Evolutionary conservation across 2,888 invertebrate genomes (phyloP), one percentile per base, ranked within the genome.

Genomic region (Opisthograptis luteolata): DNA sequence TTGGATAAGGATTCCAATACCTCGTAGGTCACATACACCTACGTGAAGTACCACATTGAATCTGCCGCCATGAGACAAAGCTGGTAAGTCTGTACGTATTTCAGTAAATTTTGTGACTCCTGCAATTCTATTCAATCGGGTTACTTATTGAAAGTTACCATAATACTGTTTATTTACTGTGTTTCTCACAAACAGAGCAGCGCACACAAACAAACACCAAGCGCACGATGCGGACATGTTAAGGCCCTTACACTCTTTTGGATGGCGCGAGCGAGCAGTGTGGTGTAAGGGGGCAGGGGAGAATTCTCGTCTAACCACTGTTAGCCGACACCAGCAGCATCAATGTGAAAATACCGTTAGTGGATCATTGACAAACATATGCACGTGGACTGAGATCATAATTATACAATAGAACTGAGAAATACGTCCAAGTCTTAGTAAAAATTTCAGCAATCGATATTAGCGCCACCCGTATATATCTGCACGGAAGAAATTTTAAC

Each of bases 241-340:
- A 76, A 77, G 72, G 68, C 73, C 87, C 94, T 94, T 94, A 94
- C 94, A 92, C 92, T 93, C 86, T 92, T 92, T 77, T 93, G 92
- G 75, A 93, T 92, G 84, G 94, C 94, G 84, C 93, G 92, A 83
- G 93, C 92, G 84, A 94, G 93, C 84, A 93, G 92, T 83, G 93
- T 93, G 78, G 93, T 92, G 87, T 93, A 93, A 76, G 91, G 91
- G 70, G 94, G 94, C 76, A 93, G 91, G 64, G 93, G 92, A 64
- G 94, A 93, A 89, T 95, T 94, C 87, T 95, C 94, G 82, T 94
- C 95, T 92, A 95, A 91, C 95, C 95, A 95, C 94, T 94, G 87
- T 87, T 87, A 87, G 81, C 79, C 77, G 68, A 71, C 84, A 72
- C 74, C 82, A 66, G 73, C 71, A 73, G 66, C 67, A 74, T 75